A percentile compares a stretch with the other conserved stretches of the same genome.
Conservation (phyloP, 2,797 vertebrate genomes). For the Argentina silus region DNA sequence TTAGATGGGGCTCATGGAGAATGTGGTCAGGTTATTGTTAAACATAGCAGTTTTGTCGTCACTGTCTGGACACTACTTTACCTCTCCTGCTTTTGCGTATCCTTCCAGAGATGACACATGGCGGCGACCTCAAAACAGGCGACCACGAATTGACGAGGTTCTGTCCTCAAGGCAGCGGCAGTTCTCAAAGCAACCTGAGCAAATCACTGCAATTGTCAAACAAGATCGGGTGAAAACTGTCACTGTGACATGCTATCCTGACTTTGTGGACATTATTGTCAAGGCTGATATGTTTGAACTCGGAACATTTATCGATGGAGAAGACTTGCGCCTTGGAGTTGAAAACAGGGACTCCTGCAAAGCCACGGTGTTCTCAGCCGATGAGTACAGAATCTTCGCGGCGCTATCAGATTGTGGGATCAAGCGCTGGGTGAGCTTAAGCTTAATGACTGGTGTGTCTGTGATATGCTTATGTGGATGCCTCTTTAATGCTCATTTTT, state of each 20-base stretch:
- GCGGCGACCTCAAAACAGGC: background rate
- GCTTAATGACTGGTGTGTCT: background rate
- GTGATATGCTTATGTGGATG: background rate
- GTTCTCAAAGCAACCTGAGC: background rate
- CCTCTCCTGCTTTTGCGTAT: slow-evolving; percentile 12
- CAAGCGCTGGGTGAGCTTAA: slow-evolving; percentile 64
- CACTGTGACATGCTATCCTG: slow-evolving; percentile 62
- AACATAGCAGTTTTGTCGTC: slow-evolving; percentile 34
- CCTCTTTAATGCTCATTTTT: background rate
- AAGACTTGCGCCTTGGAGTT: slow-evolving; percentile 68
- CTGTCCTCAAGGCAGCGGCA: background rate
- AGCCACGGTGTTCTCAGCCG: slow-evolving; percentile 36
- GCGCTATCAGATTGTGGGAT: slow-evolving; percentile 70
- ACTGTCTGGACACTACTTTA: slow-evolving; percentile 20
- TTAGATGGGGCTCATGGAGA: slow-evolving; percentile 34
- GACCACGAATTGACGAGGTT: background rate
- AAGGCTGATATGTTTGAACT: slow-evolving; percentile 71
- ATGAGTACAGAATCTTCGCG: slow-evolving; percentile 62
- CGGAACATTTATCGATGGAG: slow-evolving; percentile 51
- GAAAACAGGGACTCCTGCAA: slow-evolving; percentile 42
- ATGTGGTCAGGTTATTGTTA: background rate
- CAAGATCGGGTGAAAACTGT: slow-evolving; percentile 56
- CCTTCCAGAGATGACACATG: background rate
- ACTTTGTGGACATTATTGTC: slow-evolving; percentile 65
- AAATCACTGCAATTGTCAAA: background rate